Evolutionary conservation across 2,113 vertebrate genomes (phyloP).

Genomic region (Mus pahari): DNA sequence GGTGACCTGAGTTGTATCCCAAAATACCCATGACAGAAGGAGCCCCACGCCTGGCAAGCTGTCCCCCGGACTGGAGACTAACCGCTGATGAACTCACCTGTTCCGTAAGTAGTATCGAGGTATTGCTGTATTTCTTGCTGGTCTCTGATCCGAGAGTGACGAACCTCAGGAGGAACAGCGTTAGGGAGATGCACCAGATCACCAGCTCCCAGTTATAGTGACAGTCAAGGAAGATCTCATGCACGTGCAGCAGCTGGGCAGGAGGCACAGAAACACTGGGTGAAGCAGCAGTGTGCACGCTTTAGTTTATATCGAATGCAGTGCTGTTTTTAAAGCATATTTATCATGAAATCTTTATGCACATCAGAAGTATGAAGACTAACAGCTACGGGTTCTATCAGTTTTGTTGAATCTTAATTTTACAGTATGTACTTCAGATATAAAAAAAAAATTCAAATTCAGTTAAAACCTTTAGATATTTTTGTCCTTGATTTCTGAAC

Average conservation of each 20-base stretch:
- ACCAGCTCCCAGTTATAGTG: constrained; percentile 99
- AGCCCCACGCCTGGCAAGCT: rapidly evolving
- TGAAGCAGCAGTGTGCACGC: not conserved
- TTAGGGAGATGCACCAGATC: constrained; percentile 97
- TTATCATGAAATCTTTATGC: constrained; percentile 18
- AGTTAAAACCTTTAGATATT: constrained; percentile 13
- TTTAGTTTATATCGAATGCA: not conserved
- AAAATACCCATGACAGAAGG: not conserved
- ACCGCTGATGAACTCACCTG: constrained; percentile 89
- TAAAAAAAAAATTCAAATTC: constrained; percentile 27
- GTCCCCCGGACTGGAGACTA: not conserved
- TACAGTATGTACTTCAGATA: constrained; percentile 9
- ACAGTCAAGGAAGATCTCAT: constrained; percentile 96
- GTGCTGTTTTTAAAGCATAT: constrained; percentile 1
- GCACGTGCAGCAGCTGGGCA: constrained; percentile 94
- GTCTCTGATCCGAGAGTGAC: constrained; percentile 99
- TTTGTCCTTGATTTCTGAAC: not conserved
- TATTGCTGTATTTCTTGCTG: constrained; percentile 99
- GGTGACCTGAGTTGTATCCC: not conserved
- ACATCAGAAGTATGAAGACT: not conserved
- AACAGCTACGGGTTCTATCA: not conserved
- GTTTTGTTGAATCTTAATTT: constrained; percentile 33
- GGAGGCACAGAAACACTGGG: not conserved
- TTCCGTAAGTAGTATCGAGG: constrained; percentile 98
- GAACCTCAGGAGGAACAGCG: constrained; percentile 97